Conservation (phyloP, 2,113 vertebrate species). For the Lethenteron reissneri region DNA sequence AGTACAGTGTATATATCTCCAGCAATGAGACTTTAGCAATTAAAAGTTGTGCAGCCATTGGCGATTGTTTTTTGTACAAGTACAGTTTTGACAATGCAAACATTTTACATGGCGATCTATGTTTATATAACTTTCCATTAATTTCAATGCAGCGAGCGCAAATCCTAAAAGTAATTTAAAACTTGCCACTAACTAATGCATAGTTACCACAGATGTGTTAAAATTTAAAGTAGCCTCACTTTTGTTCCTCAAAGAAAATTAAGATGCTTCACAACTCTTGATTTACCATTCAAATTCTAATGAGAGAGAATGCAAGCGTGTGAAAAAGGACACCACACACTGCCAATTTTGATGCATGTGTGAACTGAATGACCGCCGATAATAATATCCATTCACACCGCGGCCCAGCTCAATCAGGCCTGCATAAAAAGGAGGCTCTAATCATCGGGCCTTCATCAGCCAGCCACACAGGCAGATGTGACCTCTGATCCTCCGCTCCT, state of each 20-base stretch:
- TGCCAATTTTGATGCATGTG: slow-evolving; percentile 5
- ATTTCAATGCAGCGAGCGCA: no score
- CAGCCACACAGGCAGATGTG: slow-evolving; percentile 6
- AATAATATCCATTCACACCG: slow-evolving; percentile 7
- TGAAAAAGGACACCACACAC: slow-evolving; percentile 5
- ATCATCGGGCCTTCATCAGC: slow-evolving; percentile 5
- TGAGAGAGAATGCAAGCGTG: slow-evolving; percentile 5
- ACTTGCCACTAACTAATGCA: no score
- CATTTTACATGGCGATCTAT: no score
- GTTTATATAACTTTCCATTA: no score
- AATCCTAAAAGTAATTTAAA: no score
- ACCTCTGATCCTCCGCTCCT: slow-evolving; percentile 2
- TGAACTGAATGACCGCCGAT: slow-evolving; percentile 6
- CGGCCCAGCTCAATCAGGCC: slow-evolving; percentile 4
- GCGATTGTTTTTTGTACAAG: no score
- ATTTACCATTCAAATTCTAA: slow-evolving; percentile 6
- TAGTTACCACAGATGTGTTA: no score
- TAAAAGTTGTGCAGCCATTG: no score
- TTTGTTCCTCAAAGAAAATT: slow-evolving; percentile 5
- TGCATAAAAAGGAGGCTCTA: slow-evolving; percentile 5
- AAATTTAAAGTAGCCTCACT: not conserved
- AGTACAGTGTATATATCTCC: no score
- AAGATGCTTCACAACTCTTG: slow-evolving; percentile 1
- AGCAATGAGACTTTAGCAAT: no score
- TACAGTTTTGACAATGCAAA: no score